phyloP scores from a whole-genome alignment of 2,797 vertebrate species.

The Manis javanica region DNA sequence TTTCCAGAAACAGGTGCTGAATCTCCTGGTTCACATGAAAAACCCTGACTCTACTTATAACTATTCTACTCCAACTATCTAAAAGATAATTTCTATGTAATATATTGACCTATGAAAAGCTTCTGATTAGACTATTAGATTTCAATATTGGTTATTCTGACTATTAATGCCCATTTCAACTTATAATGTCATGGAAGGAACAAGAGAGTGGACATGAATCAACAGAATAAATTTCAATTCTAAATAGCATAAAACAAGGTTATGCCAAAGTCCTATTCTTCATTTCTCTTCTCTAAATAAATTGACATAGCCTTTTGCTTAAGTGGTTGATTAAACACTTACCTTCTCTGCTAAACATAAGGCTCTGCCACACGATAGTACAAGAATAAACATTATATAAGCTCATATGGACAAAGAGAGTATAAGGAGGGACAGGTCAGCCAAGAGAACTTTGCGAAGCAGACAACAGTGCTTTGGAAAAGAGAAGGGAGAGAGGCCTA shows the following conservation, averaged over 20 bases:
- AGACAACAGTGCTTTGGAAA: background rate
- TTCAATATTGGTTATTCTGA: background rate
- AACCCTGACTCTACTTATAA: background rate
- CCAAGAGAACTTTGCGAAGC: background rate
- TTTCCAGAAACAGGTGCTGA: background rate
- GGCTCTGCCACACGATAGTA: background rate
- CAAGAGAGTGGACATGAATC: background rate
- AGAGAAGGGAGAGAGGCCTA: background rate
- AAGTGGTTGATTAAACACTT: background rate
- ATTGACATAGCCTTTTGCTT: background rate
- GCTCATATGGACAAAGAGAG: background rate
- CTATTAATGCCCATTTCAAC: background rate
- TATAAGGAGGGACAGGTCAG: background rate
- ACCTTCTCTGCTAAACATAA: background rate
- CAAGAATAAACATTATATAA: background rate
- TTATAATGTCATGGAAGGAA: background rate
- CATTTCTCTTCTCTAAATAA: background rate
- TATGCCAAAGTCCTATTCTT: background rate
- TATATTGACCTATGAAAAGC: background rate
- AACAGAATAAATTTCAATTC: background rate
- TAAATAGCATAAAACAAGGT: background rate
- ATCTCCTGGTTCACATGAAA: background rate
- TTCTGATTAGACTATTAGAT: background rate
- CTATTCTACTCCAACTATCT: background rate
- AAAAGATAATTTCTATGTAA: background rate